A percentile compares a stretch with the other conserved stretches of the same genome.
Conservation (phyloP, 2,888 invertebrate genomes). For the Pristionchus mayeri region DNA sequence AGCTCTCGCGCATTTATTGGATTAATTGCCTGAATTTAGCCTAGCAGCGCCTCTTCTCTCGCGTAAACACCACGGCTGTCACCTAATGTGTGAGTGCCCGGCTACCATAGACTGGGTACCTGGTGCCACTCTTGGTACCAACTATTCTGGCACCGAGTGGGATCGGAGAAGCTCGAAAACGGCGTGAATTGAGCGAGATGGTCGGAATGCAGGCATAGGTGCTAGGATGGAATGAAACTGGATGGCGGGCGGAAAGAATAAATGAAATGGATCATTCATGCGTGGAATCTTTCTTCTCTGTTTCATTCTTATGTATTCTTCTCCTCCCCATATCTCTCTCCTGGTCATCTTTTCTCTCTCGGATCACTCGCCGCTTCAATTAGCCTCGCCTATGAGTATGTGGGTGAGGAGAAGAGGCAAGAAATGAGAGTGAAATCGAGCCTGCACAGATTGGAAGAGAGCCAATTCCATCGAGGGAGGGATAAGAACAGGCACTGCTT, state of each 20-base stretch:
- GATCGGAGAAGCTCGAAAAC: too few species aligned
- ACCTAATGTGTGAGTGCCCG: not conserved
- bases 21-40: conserved; percentile 15
- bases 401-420: not conserved
- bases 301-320: conserved; percentile 18
- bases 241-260: not conserved
- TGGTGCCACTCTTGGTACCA: too few species aligned
- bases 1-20: conserved; percentile 17
- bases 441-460: not conserved
- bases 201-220: too few species aligned
- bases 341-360: not conserved
- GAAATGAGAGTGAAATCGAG: conserved; percentile 8
- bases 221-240: not conserved
- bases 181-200: too few species aligned
- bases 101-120: too few species aligned
- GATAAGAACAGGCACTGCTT: too few species aligned
- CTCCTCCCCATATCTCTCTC: not conserved
- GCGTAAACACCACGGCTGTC: conserved; percentile 35
- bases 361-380: too few species aligned
- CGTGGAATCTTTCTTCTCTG: conserved; percentile 17
- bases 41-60: not conserved
- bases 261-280: conserved; percentile 44
- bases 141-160: too few species aligned
- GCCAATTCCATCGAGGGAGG: too few species aligned
- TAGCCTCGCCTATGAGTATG: conserved; percentile 40